phyloP scores from a whole-genome alignment of 2,113 vertebrate species.

The Entomyzon cyanotis region DNA sequence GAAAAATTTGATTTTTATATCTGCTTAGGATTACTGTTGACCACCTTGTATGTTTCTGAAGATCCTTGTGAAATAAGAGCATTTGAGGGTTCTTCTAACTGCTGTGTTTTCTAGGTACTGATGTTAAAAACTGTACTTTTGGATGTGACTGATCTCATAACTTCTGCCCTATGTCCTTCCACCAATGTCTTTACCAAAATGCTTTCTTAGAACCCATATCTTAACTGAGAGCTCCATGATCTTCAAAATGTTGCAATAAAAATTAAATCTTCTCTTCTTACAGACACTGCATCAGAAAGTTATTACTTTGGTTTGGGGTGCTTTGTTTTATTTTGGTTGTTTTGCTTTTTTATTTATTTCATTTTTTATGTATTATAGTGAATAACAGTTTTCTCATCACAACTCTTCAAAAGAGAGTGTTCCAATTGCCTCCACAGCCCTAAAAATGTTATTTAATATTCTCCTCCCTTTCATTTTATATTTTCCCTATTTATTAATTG shows the following conservation, averaged over 20 bases:
- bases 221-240: neutral
- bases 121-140: neutral
- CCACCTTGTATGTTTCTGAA: neutral
- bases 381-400: neutral
- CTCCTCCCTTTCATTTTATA: neutral
- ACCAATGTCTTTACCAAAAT: neutral
- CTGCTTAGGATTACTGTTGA: neutral
- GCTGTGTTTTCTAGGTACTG: neutral
- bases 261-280: neutral
- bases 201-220: neutral
- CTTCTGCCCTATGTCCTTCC: neutral
- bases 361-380: neutral
- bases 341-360: neutral
- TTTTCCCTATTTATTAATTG: neutral
- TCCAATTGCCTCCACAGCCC: neutral
- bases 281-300: neutral
- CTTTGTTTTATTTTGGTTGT: neutral
- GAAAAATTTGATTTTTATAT: neutral
- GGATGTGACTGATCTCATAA: neutral
- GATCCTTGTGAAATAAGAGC: neutral
- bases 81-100: neutral
- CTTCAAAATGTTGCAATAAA: neutral
- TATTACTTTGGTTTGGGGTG: fast-evolving
- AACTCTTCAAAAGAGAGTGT: neutral
- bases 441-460: neutral